Conservation (phyloP, 1,140 invertebrate genomes). For the Rhyacophila brunnea region DNA sequence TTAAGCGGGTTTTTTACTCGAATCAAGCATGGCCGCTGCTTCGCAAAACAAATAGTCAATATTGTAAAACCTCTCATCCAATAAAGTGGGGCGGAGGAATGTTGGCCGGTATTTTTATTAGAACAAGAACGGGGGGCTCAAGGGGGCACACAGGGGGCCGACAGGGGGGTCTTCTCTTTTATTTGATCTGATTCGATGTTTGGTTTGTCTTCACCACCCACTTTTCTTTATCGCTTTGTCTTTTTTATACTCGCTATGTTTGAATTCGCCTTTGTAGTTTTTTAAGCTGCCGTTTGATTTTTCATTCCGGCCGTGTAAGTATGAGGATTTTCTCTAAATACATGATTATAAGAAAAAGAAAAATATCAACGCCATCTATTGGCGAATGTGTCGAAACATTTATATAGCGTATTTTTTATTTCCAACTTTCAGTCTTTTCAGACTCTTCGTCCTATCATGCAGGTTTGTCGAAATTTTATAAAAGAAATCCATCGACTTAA, state of each 20-base stretch:
- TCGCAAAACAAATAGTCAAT: constrained; percentile 29
- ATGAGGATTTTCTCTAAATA: too few relatives aligned
- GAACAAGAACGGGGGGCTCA: constrained; percentile 25
- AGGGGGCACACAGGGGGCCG: constrained; percentile 4
- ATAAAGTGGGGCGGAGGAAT: constrained; percentile 35
- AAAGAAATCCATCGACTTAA: too few relatives aligned
- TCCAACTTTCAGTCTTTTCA: too few relatives aligned
- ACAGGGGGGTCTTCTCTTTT: constrained; percentile 17
- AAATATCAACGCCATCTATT: too few relatives aligned
- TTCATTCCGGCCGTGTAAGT: too few relatives aligned
- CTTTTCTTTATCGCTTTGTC: neutral
- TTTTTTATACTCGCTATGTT: neutral
- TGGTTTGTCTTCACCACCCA: constrained; percentile 29
- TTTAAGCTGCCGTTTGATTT: neutral
- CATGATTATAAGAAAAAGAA: too few relatives aligned
- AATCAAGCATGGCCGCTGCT: constrained; percentile 21
- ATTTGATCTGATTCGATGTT: constrained; percentile 38
- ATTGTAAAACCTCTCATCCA: constrained; percentile 36
- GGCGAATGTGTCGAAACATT: too few relatives aligned
- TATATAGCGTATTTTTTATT: too few relatives aligned
- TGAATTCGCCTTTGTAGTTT: constrained; percentile 1
- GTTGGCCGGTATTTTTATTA: constrained; percentile 36
- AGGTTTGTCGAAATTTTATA: too few relatives aligned
- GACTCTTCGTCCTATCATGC: too few relatives aligned
- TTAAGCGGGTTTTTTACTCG: constrained; percentile 19